Evolutionary conservation across 2,888 invertebrate genomes (phyloP), one percentile per base, ranked within the genome.

Genomic region (Helicoverpa assulta): DNA sequence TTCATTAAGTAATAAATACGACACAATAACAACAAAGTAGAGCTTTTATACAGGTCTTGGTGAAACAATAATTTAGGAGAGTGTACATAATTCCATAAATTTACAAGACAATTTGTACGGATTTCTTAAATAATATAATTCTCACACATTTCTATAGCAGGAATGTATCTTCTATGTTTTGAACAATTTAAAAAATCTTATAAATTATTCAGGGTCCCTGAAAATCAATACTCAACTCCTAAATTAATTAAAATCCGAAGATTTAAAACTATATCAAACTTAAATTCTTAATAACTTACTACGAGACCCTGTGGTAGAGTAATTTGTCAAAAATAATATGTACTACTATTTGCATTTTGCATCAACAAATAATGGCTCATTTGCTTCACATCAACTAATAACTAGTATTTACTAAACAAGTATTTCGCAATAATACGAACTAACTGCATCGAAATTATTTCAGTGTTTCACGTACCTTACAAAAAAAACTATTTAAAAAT

Each of bases 1-100:
- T 81, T 81, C 73, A 75, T 89, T 89, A 90, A 90, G 89, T 92
- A 93, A 94, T 95, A 95, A 95, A 95, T 95, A 95, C 89, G 87
- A 90, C 78, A 83, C 70, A 64, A 78, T 94, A 94, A 94, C 91
- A 91, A 91, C 88, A 85, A 84, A 86, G 80, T 82, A 80, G 70
- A 83, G 89, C 89, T 90, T 89, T 90, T 89, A 90, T 89, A 91
- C 84, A 84, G 89, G 87, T 81, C 76, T 70, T 73, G 68, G 43
- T 71, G 73, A 75, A 77, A 80, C 85, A 82, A 84, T 83, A 63
- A 84, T 82, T 82, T 84, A 84, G 82, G 85, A 71, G 69, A 70
- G 72, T 76, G 71, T 70, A 71, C 68, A 58, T 54, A 67, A 62
- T 67, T 80, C 26, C n/a, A 56, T 70, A 51, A 43, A 21, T 40